Evolutionary conservation across 1,140 invertebrate genomes (phyloP), one percentile per base, ranked within the genome.

Genomic region (Drosophila erecta): DNA sequence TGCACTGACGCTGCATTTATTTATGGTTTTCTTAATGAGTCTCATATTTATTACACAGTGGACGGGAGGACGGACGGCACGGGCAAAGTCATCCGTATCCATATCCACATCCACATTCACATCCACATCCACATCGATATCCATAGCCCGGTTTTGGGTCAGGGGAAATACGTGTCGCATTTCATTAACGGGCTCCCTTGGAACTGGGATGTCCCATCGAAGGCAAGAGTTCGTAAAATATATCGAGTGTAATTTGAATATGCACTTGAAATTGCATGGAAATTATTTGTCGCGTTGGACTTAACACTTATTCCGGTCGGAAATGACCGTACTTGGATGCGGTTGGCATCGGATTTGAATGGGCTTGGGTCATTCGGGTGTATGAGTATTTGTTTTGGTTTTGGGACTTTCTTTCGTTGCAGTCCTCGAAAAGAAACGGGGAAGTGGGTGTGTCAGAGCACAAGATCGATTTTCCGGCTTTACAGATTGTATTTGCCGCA

Each of bases 11-110:
- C 58, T 89, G 84, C 84, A 84, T 90, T 89, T 89, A 90, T 89
- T 89, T 89, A 89, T 89, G 84, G 79, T 89, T 80, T 80, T 89
- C 84, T 90, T 89, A 89, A 89, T 89, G 84, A 89, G 84, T 89
- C 79, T 90, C 84, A 89, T 89, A 89, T 89, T 89, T 89, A 89
- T 89, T 89, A 80, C 85, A 87, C 72, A 77, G 51, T 20, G 30
- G 41, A 41, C 72, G 15, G 37, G 2, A 17, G 60, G 76, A 59
- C 80, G 49, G 62, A 46, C 64, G 72, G 77, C 76, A 76, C 71
- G 79, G 73, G 47, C 53, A 59, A 17, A 53, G 60, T 40, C 55
- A 73, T 79, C 73, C 73, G 44, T 10, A 30, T 49, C 46, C 44
- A 43, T 17, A 74, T 57, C 50, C 61, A 47, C 43, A 58, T 46